phyloP scores from a whole-genome alignment of 2,888 invertebrate genomes.

The Nesidiocoris tenuis region DNA sequence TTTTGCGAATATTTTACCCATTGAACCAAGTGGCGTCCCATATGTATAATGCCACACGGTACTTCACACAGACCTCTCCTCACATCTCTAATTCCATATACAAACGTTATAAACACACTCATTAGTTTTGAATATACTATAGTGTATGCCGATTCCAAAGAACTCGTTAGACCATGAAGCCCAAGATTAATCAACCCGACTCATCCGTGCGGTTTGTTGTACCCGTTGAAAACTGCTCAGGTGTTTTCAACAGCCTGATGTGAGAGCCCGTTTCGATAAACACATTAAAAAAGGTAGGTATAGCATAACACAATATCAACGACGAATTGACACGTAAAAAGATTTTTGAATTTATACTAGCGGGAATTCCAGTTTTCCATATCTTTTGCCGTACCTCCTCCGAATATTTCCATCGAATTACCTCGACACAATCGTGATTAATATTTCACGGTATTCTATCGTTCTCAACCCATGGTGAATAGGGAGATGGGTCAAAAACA shows the following conservation, averaged over 20 bases:
- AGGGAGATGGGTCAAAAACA: too few relatives aligned
- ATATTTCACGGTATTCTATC: too few relatives aligned
- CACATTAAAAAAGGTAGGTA: not conserved
- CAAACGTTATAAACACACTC: constrained; percentile 6
- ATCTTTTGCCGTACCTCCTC: too few relatives aligned
- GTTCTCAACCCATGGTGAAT: too few relatives aligned
- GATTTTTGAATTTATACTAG: not conserved
- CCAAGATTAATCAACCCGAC: constrained; percentile 1
- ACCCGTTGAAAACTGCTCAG: not conserved
- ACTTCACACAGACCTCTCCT: not conserved
- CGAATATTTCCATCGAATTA: too few relatives aligned
- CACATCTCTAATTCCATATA: too few relatives aligned
- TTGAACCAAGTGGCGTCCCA: constrained; percentile 11
- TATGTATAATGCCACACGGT: constrained; percentile 5
- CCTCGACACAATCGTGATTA: too few relatives aligned
- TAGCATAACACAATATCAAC: not conserved
- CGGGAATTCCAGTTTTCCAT: too few relatives aligned
- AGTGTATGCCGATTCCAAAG: not conserved
- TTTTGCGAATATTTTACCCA: constrained; percentile 19
- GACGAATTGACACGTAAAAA: not conserved
- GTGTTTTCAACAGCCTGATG: not conserved
- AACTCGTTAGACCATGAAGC: constrained; percentile 9
- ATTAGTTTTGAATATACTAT: constrained; percentile 24
- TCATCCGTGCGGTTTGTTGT: not conserved
- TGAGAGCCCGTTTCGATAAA: not conserved